Evolutionary conservation across 1,140 invertebrate species (phyloP), one percentile per base, ranked within the genome.

Genomic region (Drosophila novamexicana): DNA sequence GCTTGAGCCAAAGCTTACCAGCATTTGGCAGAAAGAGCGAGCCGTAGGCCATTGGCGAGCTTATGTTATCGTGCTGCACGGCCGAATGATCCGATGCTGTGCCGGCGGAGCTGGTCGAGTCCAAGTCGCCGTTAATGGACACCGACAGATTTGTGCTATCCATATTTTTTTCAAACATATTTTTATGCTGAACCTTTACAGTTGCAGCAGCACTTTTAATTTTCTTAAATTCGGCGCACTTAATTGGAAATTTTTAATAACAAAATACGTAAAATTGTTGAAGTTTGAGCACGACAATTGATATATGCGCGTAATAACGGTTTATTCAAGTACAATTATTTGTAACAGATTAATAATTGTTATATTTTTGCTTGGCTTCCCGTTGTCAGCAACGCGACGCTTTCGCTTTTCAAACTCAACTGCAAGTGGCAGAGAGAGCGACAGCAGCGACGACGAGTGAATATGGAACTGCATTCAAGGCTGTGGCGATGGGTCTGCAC

Each of bases 31-130:
- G 59, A 75, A 91, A 92, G 49, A 92, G 69, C 6, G 89, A 76
- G 2, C 88, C 89, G 47, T 92, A 92, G 66, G 89, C 84, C 68
- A 91, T 82, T 1, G 91, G 89, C 8, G 91, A 92, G 54, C 86
- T 92, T n/a, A 91, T 83, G 32, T 81, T 84, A 64, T 91, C 91
- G 61, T 92, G 91, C 37, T 91, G 86, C 44, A 76, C 73, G 16
- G 89, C 76, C 7, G 91, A 91, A 68, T 92, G 90, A 44, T 92
- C 91, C 29, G 91, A 92, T 22, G 76, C 84, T 7, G 91, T 91
- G 79, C 91, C 91, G 77, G 72, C 91, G 80, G 91, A 92, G 64
- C 91, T 92, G 29, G 91, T 92, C 0, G 91, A 92, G 39, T 92
- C 91, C 69, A 92, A 71, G 54, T 92, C 91, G 7, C 91, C 91